A percentile compares a stretch with the other conserved stretches of the same genome.
Evolutionary conservation across 92 coral and sea anemone species (phyloP).

Genomic region (Umimayanthus kanabou): DNA sequence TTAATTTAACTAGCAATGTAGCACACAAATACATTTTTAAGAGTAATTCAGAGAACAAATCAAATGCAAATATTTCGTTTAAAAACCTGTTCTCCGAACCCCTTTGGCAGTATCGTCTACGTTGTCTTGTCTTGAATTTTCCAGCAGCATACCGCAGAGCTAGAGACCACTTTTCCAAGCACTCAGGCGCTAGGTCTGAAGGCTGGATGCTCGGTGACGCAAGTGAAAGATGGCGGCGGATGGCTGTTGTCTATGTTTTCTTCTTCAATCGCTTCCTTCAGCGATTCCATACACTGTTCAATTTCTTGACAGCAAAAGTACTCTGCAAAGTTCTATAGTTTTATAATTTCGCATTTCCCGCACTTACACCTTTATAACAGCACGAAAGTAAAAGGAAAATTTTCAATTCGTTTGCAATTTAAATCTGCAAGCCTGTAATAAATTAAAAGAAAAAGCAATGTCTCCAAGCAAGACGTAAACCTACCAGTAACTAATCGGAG

Average conservation of each 20-base stretch:
- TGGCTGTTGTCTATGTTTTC: background rate
- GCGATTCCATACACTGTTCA: constrained; percentile 11
- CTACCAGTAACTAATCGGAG: constrained; percentile 1
- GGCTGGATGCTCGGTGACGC: too few species aligned
- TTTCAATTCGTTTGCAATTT: background rate
- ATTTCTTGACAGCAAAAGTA: constrained; percentile 24
- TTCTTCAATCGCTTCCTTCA: constrained; percentile 16
- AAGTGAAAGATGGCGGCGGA: constrained; percentile 13
- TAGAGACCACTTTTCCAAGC: constrained; percentile 50
- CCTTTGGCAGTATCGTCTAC: constrained; percentile 3
- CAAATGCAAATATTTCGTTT: background rate
- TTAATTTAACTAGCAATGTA: background rate
- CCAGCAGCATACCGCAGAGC: constrained; percentile 40
- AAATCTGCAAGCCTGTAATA: too few species aligned
- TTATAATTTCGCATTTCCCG: background rate
- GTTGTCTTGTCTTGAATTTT: constrained; percentile 35
- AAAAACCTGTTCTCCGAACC: background rate
- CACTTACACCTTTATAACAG: constrained; percentile 21
- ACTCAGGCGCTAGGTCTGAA: constrained; percentile 35
- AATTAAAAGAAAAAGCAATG: background rate
- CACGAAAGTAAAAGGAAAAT: background rate
- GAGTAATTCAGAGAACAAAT: too few species aligned
- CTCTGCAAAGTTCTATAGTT: constrained; percentile 11
- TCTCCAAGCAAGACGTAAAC: background rate
- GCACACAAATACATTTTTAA: background rate